Conservation (phyloP, 2,797 vertebrate genomes). For the Anas bernieri region DNA sequence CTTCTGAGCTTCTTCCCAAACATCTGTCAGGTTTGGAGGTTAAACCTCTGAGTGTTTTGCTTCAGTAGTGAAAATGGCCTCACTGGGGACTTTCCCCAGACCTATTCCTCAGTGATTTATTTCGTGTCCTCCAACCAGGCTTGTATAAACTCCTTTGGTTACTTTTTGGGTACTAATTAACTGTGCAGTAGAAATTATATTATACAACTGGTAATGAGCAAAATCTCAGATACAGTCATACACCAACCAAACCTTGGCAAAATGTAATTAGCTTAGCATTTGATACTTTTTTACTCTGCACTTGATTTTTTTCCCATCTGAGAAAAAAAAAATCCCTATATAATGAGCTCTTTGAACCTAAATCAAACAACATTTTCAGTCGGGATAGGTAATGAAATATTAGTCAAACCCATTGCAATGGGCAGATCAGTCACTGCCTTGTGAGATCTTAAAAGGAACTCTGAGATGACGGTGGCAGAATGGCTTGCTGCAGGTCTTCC, state of each 20-base stretch:
- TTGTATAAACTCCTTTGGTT: conserved; percentile 49
- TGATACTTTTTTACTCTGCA: conserved; percentile 34
- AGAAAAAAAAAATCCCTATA: conserved; percentile 30
- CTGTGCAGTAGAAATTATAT: conserved; percentile 63
- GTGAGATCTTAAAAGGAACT: conserved; percentile 19
- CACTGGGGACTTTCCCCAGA: conserved; percentile 4
- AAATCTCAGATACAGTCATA: conserved; percentile 16
- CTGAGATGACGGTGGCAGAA: conserved; percentile 20
- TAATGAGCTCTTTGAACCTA: conserved; percentile 69
- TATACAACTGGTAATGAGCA: conserved; percentile 70
- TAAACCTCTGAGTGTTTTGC: conserved; percentile 23
- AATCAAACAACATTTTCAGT: conserved; percentile 69
- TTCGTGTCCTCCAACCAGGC: conserved; percentile 33
- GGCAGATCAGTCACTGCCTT: conserved; percentile 57
- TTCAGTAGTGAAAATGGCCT: conserved; percentile 7
- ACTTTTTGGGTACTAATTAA: conserved; percentile 74
- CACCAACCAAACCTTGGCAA: conserved; percentile 45
- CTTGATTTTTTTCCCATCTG: conserved; percentile 8
- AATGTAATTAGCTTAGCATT: conserved; percentile 63
- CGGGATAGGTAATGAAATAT: conserved; percentile 63
- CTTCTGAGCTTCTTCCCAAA: not conserved
- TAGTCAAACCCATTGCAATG: conserved; percentile 43
- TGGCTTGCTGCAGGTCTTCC: not conserved
- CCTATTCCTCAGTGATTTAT: conserved; percentile 34
- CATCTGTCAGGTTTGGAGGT: not conserved